Conservation (phyloP, 2,797 vertebrate species). For the Hydrophis major region DNA sequence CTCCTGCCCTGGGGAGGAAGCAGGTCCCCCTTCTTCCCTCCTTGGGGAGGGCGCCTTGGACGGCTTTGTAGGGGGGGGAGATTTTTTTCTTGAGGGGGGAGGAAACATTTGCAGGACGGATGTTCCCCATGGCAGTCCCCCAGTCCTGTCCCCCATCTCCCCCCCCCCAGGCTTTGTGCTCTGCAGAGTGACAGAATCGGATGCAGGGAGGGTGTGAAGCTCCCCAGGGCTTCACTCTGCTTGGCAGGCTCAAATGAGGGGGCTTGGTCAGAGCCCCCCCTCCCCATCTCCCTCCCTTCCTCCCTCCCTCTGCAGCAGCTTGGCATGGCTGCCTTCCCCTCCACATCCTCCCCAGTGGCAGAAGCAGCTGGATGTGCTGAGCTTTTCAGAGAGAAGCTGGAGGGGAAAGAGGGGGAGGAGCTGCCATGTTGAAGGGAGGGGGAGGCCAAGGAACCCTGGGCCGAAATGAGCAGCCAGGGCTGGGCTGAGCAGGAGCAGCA, state of each 20-base stretch:
- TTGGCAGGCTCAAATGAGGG: background rate
- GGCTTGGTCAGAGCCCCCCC: background rate
- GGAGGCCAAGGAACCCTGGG: background rate
- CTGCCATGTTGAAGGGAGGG: background rate
- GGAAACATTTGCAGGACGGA: background rate
- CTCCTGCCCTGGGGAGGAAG: background rate
- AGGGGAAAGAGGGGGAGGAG: background rate
- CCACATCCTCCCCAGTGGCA: background rate
- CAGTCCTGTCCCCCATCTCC: fast-evolving
- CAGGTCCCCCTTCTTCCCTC: background rate
- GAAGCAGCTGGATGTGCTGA: background rate
- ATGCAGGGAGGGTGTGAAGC: background rate
- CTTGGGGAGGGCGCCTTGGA: background rate
- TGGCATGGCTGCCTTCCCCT: background rate
- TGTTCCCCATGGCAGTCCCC: background rate
- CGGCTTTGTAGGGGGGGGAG: background rate
- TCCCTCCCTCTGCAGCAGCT: background rate
- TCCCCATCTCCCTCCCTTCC: background rate
- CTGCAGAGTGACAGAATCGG: background rate
- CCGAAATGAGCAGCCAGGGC: background rate
- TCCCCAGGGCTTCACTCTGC: background rate
- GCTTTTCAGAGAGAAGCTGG: background rate
- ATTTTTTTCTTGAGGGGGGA: background rate
- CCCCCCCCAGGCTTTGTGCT: background rate
- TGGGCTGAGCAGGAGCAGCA: background rate